These are phyloP conservation scores for Amblyornis subalaris DNA, from an alignment of 2,113 vertebrate genomes.

Conservation along the genomic window DNA sequence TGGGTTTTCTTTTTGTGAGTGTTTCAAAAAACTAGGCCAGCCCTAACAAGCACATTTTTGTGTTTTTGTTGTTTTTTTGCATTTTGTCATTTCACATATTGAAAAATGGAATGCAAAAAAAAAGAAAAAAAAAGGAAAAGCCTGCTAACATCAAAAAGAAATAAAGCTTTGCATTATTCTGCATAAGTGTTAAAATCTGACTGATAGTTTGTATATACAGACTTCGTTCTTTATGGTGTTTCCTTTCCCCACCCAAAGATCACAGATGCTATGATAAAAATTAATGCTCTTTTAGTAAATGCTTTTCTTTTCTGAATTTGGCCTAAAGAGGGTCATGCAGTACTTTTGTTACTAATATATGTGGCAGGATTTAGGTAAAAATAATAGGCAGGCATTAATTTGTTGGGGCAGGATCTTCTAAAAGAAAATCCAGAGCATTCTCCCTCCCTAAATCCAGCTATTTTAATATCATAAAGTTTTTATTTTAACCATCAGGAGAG, in stretches of 20 bases:
- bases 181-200: slow-evolving; percentile 49
- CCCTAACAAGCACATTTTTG: slow-evolving; percentile 28
- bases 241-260: slow-evolving; percentile 18
- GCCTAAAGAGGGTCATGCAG: background rate
- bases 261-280: slow-evolving; percentile 40
- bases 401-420: background rate
- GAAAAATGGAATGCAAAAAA: slow-evolving; percentile 31
- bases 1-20: slow-evolving; percentile 16
- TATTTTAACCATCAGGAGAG: slow-evolving; percentile 19
- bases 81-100: slow-evolving; percentile 64
- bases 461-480: slow-evolving; percentile 52
- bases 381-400: background rate
- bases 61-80: slow-evolving; percentile 53
- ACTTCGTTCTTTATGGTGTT: slow-evolving; percentile 37
- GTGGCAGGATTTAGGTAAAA: background rate
- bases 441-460: background rate
- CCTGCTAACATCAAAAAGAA: slow-evolving; percentile 35
- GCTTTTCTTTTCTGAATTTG: background rate
- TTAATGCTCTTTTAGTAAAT: background rate
- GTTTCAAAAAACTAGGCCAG: slow-evolving; percentile 58
- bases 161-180: slow-evolving; percentile 52
- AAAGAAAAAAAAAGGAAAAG: background rate
- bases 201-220: slow-evolving; percentile 53
- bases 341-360: background rate
- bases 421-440: background rate